A percentile compares a stretch with the other conserved stretches of the same genome.
phyloP scores from a whole-genome alignment of 1,140 invertebrate species.

The Nasonia vitripennis region DNA sequence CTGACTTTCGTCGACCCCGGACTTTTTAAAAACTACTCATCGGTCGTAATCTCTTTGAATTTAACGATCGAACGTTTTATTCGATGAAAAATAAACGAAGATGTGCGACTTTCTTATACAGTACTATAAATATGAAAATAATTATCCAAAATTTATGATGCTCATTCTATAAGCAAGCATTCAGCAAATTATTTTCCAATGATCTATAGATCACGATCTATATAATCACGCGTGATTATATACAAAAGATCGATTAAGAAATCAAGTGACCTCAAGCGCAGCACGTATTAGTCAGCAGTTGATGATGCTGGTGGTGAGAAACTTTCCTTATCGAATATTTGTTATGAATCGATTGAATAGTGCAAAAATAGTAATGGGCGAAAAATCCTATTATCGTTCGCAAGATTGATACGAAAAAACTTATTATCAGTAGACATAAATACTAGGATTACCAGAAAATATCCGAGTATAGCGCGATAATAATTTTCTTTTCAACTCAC shows the following conservation, averaged over 20 bases:
- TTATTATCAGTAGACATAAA: background rate
- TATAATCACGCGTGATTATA: too few relatives aligned
- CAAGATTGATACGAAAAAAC: background rate
- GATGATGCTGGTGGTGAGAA: too few relatives aligned
- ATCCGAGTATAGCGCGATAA: background rate
- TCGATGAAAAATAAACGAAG: background rate
- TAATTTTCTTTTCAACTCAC: background rate
- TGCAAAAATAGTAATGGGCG: background rate
- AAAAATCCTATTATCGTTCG: background rate
- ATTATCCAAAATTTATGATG: background rate
- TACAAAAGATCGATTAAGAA: too few relatives aligned
- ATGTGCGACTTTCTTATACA: too few relatives aligned
- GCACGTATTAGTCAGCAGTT: too few relatives aligned
- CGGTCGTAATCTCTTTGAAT: too few relatives aligned
- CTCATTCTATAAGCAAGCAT: background rate
- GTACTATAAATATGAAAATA: too few relatives aligned
- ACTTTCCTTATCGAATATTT: background rate
- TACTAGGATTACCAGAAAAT: background rate
- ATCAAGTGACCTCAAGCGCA: too few relatives aligned
- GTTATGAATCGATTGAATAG: background rate
- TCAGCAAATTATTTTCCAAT: background rate
- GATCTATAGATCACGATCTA: too few relatives aligned
- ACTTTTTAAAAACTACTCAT: background rate
- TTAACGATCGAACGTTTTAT: background rate
- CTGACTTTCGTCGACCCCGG: constrained; percentile 61